Evolutionary conservation across 2,797 vertebrate genomes (phyloP).

Genomic region (Microctenopoma steveboyesi): DNA sequence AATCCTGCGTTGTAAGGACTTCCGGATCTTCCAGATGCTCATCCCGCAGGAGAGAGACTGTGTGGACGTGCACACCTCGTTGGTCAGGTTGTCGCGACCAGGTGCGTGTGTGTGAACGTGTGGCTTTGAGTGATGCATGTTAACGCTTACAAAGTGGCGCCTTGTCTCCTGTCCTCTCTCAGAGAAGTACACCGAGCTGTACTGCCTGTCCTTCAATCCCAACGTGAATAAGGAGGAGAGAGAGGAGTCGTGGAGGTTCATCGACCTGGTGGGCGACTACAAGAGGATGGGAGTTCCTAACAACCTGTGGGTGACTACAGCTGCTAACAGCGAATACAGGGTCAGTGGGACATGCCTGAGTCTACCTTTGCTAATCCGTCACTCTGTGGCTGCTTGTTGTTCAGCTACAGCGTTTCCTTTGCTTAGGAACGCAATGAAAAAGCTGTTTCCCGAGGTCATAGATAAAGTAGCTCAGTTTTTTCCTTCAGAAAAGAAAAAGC

Average conservation of each 20-base stretch:
- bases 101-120: slow-evolving; percentile 54
- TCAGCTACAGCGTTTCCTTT: neutral
- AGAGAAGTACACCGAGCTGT: slow-evolving; percentile 96
- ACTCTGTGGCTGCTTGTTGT: neutral
- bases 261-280: slow-evolving; percentile 88
- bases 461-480: neutral
- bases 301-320: slow-evolving; percentile 89
- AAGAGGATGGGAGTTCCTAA: slow-evolving; percentile 93
- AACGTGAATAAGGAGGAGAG: slow-evolving; percentile 91
- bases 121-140: neutral
- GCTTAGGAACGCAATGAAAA: neutral
- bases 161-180: neutral
- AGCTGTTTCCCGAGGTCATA: slow-evolving; percentile 15
- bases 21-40: slow-evolving; percentile 89
- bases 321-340: slow-evolving; percentile 91
- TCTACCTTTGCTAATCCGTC: neutral
- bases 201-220: slow-evolving; percentile 96
- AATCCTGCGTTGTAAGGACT: slow-evolving; percentile 93
- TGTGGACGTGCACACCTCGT: slow-evolving; percentile 88
- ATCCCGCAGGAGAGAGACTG: slow-evolving; percentile 91
- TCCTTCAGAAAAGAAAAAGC: too few relatives aligned
- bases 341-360: slow-evolving; percentile 77
- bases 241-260: slow-evolving; percentile 90
- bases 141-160: slow-evolving; percentile 35
- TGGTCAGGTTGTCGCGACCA: slow-evolving; percentile 89